phyloP scores from a whole-genome alignment of 1,140 invertebrate species.

The Drosophila dunni region DNA sequence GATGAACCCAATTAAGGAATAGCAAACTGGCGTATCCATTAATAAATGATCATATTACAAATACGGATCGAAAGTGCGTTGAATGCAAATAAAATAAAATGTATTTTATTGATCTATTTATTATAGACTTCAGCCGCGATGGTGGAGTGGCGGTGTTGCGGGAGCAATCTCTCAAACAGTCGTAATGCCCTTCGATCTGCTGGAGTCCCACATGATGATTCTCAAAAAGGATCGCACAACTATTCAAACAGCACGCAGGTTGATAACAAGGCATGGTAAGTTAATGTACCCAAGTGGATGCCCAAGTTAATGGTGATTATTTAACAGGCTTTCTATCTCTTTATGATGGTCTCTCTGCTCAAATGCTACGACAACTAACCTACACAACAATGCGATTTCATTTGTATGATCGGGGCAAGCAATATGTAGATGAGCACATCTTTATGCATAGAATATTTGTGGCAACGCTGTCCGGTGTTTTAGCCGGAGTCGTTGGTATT shows the following conservation, averaged over 20 bases:
- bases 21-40: constrained; percentile 15
- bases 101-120: background rate
- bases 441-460: constrained; percentile 36
- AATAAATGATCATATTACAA: background rate
- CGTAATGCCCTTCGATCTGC: constrained; percentile 55
- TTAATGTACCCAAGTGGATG: background rate
- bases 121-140: constrained; percentile 43
- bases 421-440: constrained; percentile 24
- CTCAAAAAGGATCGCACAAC: constrained; percentile 24
- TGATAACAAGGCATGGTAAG: constrained; percentile 49
- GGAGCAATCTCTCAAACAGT: constrained; percentile 34
- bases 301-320: background rate
- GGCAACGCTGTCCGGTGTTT: constrained; percentile 45
- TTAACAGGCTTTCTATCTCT: constrained; percentile 50
- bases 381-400: constrained; percentile 60
- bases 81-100: background rate
- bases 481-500: constrained; percentile 43
- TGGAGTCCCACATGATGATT: constrained; percentile 61
- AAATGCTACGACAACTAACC: constrained; percentile 54
- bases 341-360: constrained; percentile 58
- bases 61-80: constrained; percentile 6
- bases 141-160: constrained; percentile 65
- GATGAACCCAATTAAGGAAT: background rate
- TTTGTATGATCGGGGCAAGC: constrained; percentile 55
- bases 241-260: background rate